These are phyloP conservation scores for Bostrychus sinensis DNA, from an alignment of 2,113 vertebrate species.

Conservation along the genomic window DNA sequence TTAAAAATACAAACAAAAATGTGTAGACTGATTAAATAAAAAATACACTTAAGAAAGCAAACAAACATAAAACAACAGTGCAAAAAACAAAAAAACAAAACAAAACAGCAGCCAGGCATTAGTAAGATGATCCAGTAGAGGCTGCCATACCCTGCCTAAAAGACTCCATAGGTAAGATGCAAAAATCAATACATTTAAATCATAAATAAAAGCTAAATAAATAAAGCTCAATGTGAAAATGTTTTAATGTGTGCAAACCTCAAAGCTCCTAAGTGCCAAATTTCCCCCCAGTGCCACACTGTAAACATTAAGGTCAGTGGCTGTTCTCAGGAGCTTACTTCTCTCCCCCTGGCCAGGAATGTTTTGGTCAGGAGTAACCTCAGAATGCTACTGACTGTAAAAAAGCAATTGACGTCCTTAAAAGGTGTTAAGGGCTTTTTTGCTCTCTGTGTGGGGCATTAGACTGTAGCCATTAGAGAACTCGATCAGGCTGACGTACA, in stretches of 20 bases:
- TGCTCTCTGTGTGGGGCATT: slow-evolving; percentile 22
- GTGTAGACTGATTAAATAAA: too few species aligned
- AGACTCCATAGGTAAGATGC: too few species aligned
- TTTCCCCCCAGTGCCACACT: slow-evolving; percentile 13
- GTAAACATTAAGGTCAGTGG: slow-evolving; percentile 61
- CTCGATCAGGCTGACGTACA: slow-evolving; percentile 4
- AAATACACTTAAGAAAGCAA: too few species aligned
- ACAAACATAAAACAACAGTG: too few species aligned
- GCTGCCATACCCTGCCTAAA: too few species aligned
- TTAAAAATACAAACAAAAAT: too few species aligned
- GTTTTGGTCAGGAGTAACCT: slow-evolving; percentile 57
- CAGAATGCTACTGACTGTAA: slow-evolving; percentile 64
- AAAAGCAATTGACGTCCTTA: slow-evolving; percentile 63
- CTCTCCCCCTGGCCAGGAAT: slow-evolving; percentile 47
- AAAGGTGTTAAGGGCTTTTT: slow-evolving; percentile 75
- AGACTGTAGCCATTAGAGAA: slow-evolving; percentile 5
- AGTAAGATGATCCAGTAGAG: too few species aligned
- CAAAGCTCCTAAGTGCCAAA: slow-evolving; percentile 35
- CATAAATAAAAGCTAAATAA: too few species aligned
- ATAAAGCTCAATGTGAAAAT: neutral
- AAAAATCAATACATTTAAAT: too few species aligned
- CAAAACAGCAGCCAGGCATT: too few species aligned
- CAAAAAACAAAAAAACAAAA: too few species aligned
- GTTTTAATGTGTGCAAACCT: slow-evolving; percentile 35
- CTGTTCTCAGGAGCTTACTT: slow-evolving; percentile 52